Conservation (phyloP, 1,140 invertebrate genomes). For the Trichogramma pretiosum region DNA sequence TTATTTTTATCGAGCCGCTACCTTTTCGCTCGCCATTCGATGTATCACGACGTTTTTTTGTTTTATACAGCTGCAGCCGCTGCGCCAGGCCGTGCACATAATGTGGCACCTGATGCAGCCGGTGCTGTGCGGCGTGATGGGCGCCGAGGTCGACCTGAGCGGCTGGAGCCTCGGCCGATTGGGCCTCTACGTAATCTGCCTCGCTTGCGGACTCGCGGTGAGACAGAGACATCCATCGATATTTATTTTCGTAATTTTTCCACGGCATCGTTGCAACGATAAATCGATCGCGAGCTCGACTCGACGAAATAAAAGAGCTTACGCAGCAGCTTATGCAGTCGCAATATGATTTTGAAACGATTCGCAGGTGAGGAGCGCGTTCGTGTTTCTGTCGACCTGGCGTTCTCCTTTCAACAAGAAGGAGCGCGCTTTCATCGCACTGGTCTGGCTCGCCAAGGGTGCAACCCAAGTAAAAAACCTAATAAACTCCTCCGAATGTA, state of each 20-base stretch:
- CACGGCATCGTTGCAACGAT: not conserved
- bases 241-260: slow-evolving; percentile 6
- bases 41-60: no score
- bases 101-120: slow-evolving; percentile 40
- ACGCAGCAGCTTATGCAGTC: no score
- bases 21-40: no score
- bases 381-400: slow-evolving; percentile 23
- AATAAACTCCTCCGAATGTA: not conserved
- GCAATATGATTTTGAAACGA: no score
- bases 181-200: slow-evolving; percentile 25
- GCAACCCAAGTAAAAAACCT: slow-evolving; percentile 31
- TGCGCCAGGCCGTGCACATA: slow-evolving; percentile 23
- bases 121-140: slow-evolving; percentile 34
- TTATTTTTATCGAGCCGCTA: no score
- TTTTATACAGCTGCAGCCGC: slow-evolving; percentile 27
- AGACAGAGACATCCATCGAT: slow-evolving; percentile 13
- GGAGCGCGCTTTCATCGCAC: slow-evolving; percentile 33
- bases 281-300: not conserved
- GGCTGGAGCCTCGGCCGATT: slow-evolving; percentile 29
- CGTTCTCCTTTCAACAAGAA: slow-evolving; percentile 27
- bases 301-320: not conserved
- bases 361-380: slow-evolving; percentile 25
- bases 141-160: slow-evolving; percentile 33
- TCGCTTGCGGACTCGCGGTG: slow-evolving; percentile 31
- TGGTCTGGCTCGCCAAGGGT: slow-evolving; percentile 38